A percentile compares a stretch with the other conserved stretches of the same genome.
These are phyloP conservation scores for Lumbricus terrestris DNA, from an alignment of 2,888 invertebrate species.

Conservation along the genomic window DNA sequence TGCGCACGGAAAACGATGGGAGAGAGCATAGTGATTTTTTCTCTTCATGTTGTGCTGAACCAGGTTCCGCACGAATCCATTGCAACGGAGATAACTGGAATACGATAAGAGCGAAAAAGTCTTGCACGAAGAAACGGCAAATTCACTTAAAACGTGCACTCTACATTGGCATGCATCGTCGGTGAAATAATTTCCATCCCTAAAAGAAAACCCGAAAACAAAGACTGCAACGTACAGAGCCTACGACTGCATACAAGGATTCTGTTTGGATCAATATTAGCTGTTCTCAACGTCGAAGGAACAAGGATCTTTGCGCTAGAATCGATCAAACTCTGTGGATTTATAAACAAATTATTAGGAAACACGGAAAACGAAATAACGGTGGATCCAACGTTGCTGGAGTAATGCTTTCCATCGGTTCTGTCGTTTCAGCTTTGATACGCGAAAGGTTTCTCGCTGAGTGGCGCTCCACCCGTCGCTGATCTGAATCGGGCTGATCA, in stretches of 20 bases:
- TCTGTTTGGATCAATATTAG: background rate
- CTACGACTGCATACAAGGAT: background rate
- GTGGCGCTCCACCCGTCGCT: background rate
- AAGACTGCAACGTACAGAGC: background rate
- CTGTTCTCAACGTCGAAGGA: background rate
- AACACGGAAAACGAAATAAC: background rate
- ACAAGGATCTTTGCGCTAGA: background rate
- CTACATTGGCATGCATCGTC: background rate
- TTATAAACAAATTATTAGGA: too few relatives aligned
- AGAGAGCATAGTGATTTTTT: too few relatives aligned
- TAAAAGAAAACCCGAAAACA: background rate
- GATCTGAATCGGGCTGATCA: background rate
- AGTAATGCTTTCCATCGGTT: background rate
- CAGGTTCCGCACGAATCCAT: too few relatives aligned
- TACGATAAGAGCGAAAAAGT: background rate
- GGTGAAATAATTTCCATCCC: background rate
- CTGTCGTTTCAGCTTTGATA: conserved; percentile 3
- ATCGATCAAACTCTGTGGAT: background rate
- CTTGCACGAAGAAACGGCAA: background rate
- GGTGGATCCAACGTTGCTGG: background rate
- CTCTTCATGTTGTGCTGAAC: too few relatives aligned
- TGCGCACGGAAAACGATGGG: too few relatives aligned
- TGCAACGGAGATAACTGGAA: too few relatives aligned
- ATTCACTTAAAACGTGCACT: background rate
- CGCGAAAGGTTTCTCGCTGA: background rate